phyloP scores from a whole-genome alignment of 2,113 vertebrate genomes.

The Lota lota region DNA sequence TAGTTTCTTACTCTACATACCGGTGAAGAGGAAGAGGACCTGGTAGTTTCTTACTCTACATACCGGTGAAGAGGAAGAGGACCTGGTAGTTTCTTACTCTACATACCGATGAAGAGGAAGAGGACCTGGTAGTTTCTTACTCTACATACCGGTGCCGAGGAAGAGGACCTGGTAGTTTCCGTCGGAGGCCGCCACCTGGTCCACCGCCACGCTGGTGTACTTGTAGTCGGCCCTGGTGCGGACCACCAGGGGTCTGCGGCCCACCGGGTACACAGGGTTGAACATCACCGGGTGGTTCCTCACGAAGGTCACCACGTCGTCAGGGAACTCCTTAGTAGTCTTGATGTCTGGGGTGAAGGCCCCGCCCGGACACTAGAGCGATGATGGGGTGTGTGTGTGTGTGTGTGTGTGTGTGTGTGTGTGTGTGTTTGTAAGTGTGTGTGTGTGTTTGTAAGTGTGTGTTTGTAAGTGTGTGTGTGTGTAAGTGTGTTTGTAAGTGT shows the following conservation, averaged over 20 bases:
- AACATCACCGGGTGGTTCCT: slow-evolving; percentile 97
- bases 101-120: too few species aligned
- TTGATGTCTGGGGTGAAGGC: slow-evolving; percentile 92
- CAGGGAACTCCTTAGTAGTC: slow-evolving; percentile 95
- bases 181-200: slow-evolving; percentile 88
- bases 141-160: slow-evolving; percentile 86
- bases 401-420: not conserved
- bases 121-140: not conserved
- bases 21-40: too few species aligned
- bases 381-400: slow-evolving; percentile 1
- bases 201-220: slow-evolving; percentile 92
- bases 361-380: slow-evolving; percentile 88
- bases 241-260: slow-evolving; percentile 86
- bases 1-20: too few species aligned
- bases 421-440: not conserved
- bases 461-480: too few species aligned
- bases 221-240: slow-evolving; percentile 90
- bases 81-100: too few species aligned
- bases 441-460: slow-evolving; percentile 6
- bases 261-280: slow-evolving; percentile 89
- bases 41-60: too few species aligned
- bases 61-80: too few species aligned
- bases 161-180: slow-evolving; percentile 94
- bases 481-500: too few species aligned
- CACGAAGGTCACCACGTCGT: slow-evolving; percentile 95